Percentiles rank a stretch among this genome's conserved stretches.
These are phyloP conservation scores for Thamnaconus septentrionalis DNA, from an alignment of 2,113 vertebrate species.

Conservation along the genomic window DNA sequence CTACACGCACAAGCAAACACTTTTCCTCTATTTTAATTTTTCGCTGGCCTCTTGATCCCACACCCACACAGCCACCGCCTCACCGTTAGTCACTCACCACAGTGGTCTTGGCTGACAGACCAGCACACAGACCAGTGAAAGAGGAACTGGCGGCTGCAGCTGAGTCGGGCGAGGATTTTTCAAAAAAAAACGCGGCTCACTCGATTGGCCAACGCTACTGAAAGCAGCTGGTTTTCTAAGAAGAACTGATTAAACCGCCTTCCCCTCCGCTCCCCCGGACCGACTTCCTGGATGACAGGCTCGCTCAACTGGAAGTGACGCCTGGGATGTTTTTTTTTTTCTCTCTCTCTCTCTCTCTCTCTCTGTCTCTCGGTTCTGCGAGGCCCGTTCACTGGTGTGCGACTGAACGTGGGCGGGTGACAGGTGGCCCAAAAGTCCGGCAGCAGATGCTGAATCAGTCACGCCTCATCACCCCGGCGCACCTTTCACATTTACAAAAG, in stretches of 20 bases:
- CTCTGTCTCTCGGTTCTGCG: too few relatives aligned
- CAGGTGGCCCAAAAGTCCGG: slow-evolving; percentile 50
- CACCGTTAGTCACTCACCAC: slow-evolving; percentile 28
- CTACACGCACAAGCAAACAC: background rate
- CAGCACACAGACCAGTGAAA: background rate
- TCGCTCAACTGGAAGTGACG: slow-evolving; percentile 14
- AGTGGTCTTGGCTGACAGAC: background rate
- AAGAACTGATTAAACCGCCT: slow-evolving; percentile 40
- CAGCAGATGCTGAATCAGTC: slow-evolving; percentile 22
- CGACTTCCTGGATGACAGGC: slow-evolving; percentile 18
- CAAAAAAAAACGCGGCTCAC: background rate
- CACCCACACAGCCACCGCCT: background rate
- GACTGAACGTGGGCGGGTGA: slow-evolving; percentile 40
- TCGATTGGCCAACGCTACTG: background rate
- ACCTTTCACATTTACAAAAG: too few relatives aligned
- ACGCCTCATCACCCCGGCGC: background rate
- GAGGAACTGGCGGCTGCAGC: background rate
- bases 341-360: slow-evolving; percentile 14
- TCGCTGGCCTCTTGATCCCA: background rate
- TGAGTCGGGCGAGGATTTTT: too few relatives aligned
- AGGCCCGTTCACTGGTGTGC: slow-evolving; percentile 10
- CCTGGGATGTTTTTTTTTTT: slow-evolving; percentile 16
- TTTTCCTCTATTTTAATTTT: background rate
- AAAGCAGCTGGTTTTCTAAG: background rate
- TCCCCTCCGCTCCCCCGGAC: too few relatives aligned